Evolutionary conservation across 2,888 invertebrate species (phyloP).

Genomic region (Brenthis ino): DNA sequence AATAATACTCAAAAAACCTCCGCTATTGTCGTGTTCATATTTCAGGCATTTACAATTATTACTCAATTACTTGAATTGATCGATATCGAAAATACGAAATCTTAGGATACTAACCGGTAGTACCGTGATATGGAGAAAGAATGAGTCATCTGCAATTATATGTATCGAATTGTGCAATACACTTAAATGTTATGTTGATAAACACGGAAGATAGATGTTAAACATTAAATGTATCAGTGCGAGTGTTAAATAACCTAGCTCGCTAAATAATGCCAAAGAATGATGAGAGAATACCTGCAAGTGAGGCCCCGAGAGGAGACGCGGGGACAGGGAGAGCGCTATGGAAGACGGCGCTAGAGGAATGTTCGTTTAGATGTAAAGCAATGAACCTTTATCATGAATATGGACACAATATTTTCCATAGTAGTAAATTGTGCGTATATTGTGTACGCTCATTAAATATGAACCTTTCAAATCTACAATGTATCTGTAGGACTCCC

Average conservation of each 20-base stretch:
- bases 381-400: constrained; percentile 25
- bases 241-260: constrained; percentile 67
- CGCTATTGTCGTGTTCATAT: constrained; percentile 50
- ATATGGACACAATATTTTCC: constrained; percentile 26
- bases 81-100: constrained; percentile 48
- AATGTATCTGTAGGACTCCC: constrained; percentile 59
- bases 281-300: constrained; percentile 63
- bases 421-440: constrained; percentile 36
- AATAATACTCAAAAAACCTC: constrained; percentile 63
- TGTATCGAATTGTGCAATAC: constrained; percentile 67
- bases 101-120: constrained; percentile 47
- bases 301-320: constrained; percentile 28
- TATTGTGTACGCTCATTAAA: constrained; percentile 27
- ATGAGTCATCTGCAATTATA: constrained; percentile 47
- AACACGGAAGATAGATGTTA: constrained; percentile 35
- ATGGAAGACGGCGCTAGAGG: no score
- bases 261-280: constrained; percentile 82
- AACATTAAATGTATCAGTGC: constrained; percentile 47
- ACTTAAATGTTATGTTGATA: constrained; percentile 46
- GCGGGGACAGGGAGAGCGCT: constrained; percentile 43
- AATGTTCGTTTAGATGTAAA: constrained; percentile 20
- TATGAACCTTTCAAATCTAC: constrained; percentile 55
- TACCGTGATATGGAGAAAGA: constrained; percentile 44
- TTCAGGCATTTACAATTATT: constrained; percentile 44
- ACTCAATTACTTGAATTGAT: constrained; percentile 43